Evolutionary conservation across 2,888 invertebrate species (phyloP).

Genomic region (Proisotoma minuta): DNA sequence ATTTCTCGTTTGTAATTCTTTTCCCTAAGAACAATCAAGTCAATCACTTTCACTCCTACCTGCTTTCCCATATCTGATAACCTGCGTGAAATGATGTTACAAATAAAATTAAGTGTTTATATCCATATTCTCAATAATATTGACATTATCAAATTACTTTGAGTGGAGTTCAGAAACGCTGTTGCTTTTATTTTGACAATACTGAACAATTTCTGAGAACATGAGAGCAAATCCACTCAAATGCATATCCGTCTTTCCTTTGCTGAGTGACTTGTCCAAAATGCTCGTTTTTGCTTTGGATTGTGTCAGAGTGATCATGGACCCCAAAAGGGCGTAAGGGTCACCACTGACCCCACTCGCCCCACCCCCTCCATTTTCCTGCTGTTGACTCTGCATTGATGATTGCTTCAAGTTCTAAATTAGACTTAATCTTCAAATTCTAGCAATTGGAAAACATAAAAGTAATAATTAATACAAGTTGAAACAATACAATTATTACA

Average conservation of each 20-base stretch:
- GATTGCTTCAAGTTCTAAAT: no score
- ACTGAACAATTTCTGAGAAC: slow-evolving; percentile 97
- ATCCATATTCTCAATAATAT: not conserved
- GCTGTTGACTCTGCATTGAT: not conserved
- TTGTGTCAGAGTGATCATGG: slow-evolving; percentile 38
- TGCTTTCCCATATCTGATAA: slow-evolving; percentile 90
- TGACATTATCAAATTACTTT: slow-evolving; percentile 61
- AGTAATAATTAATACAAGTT: no score
- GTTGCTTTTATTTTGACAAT: slow-evolving; percentile 92
- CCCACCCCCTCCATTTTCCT: not conserved
- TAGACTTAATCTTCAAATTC: no score
- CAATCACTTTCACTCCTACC: slow-evolving; percentile 88
- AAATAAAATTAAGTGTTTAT: not conserved
- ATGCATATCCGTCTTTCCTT: slow-evolving; percentile 88
- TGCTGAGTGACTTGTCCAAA: slow-evolving; percentile 83
- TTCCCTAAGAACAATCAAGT: slow-evolving; percentile 89
- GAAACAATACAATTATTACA: no score
- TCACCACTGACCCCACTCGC: slow-evolving; percentile 14
- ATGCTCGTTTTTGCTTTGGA: slow-evolving; percentile 64
- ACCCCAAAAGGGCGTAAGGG: slow-evolving; percentile 23
- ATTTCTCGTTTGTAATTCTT: slow-evolving; percentile 90
- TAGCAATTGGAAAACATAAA: no score
- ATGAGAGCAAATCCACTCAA: slow-evolving; percentile 87
- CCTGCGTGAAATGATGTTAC: slow-evolving; percentile 56
- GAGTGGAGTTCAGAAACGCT: slow-evolving; percentile 92